Evolutionary conservation across 92 coral and sea anemone genomes (phyloP), one percentile per base, ranked within the genome.

Genomic region (Porites evermanni): DNA sequence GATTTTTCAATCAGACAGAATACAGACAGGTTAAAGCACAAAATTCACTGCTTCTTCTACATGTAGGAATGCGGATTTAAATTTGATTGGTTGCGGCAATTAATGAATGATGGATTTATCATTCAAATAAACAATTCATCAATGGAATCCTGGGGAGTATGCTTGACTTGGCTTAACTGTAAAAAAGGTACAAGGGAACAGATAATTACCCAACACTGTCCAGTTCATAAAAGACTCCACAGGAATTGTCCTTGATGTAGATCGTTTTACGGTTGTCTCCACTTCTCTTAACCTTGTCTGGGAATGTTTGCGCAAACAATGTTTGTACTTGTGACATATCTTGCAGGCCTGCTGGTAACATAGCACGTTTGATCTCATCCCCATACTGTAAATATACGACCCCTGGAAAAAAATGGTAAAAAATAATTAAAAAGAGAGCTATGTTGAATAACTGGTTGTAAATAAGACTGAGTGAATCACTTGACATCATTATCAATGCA

Each of bases 281-380:
- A 70, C 82, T 86, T 50, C 87, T 87, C 76, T 75, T 88, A 79
- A 87, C 86, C 83, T 95, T 96, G 72, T 93, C 94, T 6, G 95
- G 87, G 87, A 97, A 97, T 38, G 98, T 90, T 70, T 90, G 91
- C 52, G 90, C 84, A 74, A 97, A 97, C 87, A 95, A 74, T 29
- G 74, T 79, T 67, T 93, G 90, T 18, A 97, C 98, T 70, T 92
- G 93, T 52, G 91, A 91, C 58, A 97, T 80, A 52, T 83, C 92
- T 20, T 67, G 87, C 88, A 94, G 53, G n/a, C 91, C 94, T 1
- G 90, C 71, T 58, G 99, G 96, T 23, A 97, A 84, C 94, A 91
- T 94, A 21, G 98, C 99, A 20, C 98, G 97, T 60, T 94, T 95
- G 73, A 97, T 93, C 71, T 95, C 97, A 69, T 97, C 99, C 1